Base-by-base conservation (phyloP, 2,888 invertebrate genomes). In the Acleris laterana region DNA sequence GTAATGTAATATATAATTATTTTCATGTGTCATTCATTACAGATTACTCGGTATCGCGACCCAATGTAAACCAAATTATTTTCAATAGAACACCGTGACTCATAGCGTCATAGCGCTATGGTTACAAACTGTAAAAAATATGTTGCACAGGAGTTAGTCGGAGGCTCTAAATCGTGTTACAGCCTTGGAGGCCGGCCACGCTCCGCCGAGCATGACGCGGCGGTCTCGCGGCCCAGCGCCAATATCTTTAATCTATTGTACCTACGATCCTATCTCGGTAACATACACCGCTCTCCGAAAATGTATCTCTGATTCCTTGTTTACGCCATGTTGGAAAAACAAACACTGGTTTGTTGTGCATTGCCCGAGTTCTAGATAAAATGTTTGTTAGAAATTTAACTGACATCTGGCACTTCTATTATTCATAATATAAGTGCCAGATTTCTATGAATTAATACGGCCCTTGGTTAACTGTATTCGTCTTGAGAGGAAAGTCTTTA, bases 161-260 rank as follows among this genome's bases (percentile, higher is more conserved):
- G 72, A 79, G 77, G 79, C 78, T 81, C 75, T 83, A 85, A 89
- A 87, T 84, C 81, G 87, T 80, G 84, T 83, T 85, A 81, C 82
- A 88, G 84, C 92, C 91, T 91, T 91, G 90, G 85, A 85, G 84
- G 86, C 81, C 81, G 79, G 83, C 75, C 82, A 88, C 82, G 92
- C 89, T 90, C 74, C 75, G 85, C 70, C 77, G 82, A 88, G 89
- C 91, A 77, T 89, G 88, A 88, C 90, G 83, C 78, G 79, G 78
- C 84, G 78, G 78, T 78, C 80, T 79, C 78, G 74, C 75, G 75
- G 77, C 79, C 81, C 81, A 78, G 69, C 81, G 81, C 81, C 85
- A 81, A 87, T 88, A 85, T 83, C 87, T 88, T 83, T 77, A 83
- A 86, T 83, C 85, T 82, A 79, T 83, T 81, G 80, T 85, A 73